Base-by-base conservation (phyloP, 1,140 invertebrate genomes). In the Neodiprion lecontei region DNA sequence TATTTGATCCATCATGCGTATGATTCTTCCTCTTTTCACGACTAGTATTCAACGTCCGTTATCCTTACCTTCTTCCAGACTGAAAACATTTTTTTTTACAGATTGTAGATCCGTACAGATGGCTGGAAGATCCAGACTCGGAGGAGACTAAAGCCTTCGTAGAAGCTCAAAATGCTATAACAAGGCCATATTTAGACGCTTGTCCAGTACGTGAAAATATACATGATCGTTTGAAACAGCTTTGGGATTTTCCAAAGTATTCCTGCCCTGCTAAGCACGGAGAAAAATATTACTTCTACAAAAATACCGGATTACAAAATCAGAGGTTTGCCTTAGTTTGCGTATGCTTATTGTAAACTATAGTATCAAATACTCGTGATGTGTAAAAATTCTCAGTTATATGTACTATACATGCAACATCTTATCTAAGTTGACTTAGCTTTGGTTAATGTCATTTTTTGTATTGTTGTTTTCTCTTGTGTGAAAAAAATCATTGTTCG, bases 161-260 rank as follows among this genome's bases (percentile, higher is more conserved):
- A 49, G 93, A 97, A 74, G 93, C 92, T 11, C 95, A 99, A 88
- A 99, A 99, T 91, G 91, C 92, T 28, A 91, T 99, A 17, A 97
- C 97, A 11, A 88, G 91, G 70, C 96, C 97, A 2, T 99, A 94
- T 88, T 89, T 99, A 7, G 91, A 96, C 76, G 89, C 90, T 17
- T 98, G 95, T 83, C 89, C 92, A 7, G 90, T 92, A 67, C 93
- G 95, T 79, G 86, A 92, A 11, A 91, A 92, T 79, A 92, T 99
- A 66, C 92, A 94, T 80, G 87, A 91, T 68, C 90, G 93, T 74
- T 90, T 99, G 4, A 98, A 94, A 0, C 93, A 97, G 79, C 89
- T 99, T 4, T 99, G 97, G 97, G 95, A 99, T 88, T 99, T 96
- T 89, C 96, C 97, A 48, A 99, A 98, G 88, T 98, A 95, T 88